These are phyloP conservation scores for Microcebus jonahi DNA, from an alignment of 2,113 vertebrate species.

Conservation along the genomic window DNA sequence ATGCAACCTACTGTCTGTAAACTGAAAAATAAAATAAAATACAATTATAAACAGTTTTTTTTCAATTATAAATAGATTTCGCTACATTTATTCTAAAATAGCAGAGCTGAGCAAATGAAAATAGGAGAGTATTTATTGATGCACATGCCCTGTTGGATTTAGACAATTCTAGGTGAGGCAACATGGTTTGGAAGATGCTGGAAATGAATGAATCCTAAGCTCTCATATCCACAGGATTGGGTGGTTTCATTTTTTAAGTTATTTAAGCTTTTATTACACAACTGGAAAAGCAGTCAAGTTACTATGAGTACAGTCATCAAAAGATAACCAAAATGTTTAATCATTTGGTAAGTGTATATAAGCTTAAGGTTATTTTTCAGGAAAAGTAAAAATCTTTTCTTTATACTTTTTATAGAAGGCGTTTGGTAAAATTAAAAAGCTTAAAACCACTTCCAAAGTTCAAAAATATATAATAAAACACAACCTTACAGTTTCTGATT, in stretches of 20 bases:
- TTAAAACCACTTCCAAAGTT: background rate
- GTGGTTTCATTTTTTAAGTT: background rate
- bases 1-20: too few species aligned
- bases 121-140: background rate
- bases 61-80: constrained; percentile 41
- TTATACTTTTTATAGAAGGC: background rate
- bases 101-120: background rate
- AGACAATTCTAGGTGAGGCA: background rate
- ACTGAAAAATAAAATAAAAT: too few species aligned
- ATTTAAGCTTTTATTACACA: background rate
- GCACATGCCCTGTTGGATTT: background rate
- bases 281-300: background rate
- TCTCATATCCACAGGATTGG: background rate
- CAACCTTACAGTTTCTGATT: background rate
- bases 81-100: background rate
- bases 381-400: background rate
- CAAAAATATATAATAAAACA: constrained; percentile 20
- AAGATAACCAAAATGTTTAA: background rate
- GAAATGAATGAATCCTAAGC: background rate
- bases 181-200: background rate
- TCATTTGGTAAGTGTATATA: background rate
- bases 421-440: constrained; percentile 21
- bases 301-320: background rate
- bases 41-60: too few species aligned
- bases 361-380: background rate